Evolutionary conservation across 2,797 vertebrate species (phyloP).

Genomic region (Urosaurus nigricauda): DNA sequence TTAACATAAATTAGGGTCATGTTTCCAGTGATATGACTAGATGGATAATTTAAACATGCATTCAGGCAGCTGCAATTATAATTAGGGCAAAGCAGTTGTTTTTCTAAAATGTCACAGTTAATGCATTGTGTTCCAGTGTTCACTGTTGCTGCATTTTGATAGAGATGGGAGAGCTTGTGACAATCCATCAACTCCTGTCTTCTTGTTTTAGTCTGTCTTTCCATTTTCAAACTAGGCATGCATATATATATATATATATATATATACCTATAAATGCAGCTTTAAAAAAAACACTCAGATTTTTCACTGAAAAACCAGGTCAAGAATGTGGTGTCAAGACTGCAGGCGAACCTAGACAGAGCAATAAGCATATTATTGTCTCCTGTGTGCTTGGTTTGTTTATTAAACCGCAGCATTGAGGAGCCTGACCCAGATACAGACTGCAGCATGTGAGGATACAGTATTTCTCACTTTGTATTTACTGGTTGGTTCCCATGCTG

Average conservation of each 20-base stretch:
- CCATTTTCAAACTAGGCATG: background rate
- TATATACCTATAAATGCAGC: too few relatives aligned
- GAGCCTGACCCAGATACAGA: background rate
- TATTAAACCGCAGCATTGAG: too few relatives aligned
- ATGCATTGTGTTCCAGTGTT: too few relatives aligned
- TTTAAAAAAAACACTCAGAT: background rate
- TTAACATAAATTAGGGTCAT: too few relatives aligned
- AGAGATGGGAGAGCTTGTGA: background rate
- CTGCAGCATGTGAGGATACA: too few relatives aligned
- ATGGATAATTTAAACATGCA: too few relatives aligned
- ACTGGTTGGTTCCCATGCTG: background rate
- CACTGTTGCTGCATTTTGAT: background rate
- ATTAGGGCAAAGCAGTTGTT: too few relatives aligned
- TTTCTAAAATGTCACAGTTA: too few relatives aligned
- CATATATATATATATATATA: background rate
- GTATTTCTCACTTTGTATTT: background rate
- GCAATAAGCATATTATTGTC: background rate
- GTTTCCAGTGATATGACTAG: too few relatives aligned
- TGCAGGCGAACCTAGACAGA: background rate
- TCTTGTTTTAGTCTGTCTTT: background rate
- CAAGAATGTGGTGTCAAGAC: background rate
- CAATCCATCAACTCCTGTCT: background rate
- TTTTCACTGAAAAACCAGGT: background rate
- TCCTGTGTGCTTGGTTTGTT: too few relatives aligned
- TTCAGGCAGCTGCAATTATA: too few relatives aligned